These are phyloP conservation scores for Polymixis flavicincta DNA, from an alignment of 2,888 invertebrate species.

Conservation along the genomic window DNA sequence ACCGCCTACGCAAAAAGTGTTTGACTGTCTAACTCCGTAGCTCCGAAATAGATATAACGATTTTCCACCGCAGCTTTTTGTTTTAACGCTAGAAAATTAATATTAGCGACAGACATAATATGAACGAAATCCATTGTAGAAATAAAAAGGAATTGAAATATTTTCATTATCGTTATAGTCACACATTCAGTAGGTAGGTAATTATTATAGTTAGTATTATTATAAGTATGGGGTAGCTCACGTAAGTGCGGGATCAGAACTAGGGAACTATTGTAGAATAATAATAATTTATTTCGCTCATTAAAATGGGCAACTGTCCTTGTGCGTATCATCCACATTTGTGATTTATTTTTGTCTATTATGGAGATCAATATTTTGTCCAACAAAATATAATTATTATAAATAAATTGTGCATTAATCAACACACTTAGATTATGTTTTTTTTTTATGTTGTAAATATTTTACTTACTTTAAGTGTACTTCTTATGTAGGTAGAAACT, in stretches of 20 bases:
- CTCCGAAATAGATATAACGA: background rate
- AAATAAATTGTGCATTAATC: constrained; percentile 23
- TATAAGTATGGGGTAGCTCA: constrained; percentile 61
- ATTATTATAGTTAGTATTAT: constrained; percentile 48
- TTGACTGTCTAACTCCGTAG: background rate
- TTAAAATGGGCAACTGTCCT: constrained; percentile 32
- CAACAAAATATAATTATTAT: constrained; percentile 27
- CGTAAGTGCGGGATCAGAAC: constrained; percentile 64
- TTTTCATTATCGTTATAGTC: constrained; percentile 15
- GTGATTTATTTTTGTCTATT: constrained; percentile 1
- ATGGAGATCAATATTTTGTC: constrained; percentile 19
- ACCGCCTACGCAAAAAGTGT: background rate
- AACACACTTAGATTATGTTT: constrained; percentile 35
- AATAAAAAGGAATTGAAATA: constrained; percentile 56
- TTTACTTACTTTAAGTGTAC: constrained; percentile 7
- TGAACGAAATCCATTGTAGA: constrained; percentile 25
- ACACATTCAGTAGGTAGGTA: constrained; percentile 55
- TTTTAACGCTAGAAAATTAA: background rate
- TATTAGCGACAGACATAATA: background rate
- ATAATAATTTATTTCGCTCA: constrained; percentile 38
- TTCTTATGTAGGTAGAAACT: constrained; percentile 43
- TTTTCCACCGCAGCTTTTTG: background rate
- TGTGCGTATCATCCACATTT: constrained; percentile 21
- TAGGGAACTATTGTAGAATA: constrained; percentile 61
- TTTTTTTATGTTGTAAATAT: constrained; percentile 20